Evolutionary conservation across 2,888 invertebrate genomes (phyloP).

Genomic region (Cosmorhoe ocellata): DNA sequence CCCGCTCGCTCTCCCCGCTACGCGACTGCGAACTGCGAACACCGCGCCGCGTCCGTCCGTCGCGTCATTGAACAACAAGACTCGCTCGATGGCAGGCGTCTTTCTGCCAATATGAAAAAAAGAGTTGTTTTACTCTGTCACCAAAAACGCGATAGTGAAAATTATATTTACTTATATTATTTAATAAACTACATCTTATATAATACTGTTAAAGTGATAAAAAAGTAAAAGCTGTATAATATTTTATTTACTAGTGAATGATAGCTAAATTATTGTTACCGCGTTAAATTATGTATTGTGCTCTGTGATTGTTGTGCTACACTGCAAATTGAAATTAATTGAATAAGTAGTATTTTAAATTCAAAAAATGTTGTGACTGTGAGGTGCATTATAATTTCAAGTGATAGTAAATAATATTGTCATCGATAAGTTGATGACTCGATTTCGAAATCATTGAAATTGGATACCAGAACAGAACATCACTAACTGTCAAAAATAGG

Average conservation of each 20-base stretch:
- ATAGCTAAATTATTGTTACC: constrained; percentile 74
- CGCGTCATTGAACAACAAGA: constrained; percentile 83
- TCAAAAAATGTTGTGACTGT: constrained; percentile 67
- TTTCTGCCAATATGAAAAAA: constrained; percentile 80
- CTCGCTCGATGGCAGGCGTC: constrained; percentile 80
- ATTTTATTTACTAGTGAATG: constrained; percentile 80
- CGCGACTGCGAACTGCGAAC: constrained; percentile 69
- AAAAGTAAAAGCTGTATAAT: constrained; percentile 61
- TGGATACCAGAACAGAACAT: constrained; percentile 55
- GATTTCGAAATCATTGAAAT: constrained; percentile 64
- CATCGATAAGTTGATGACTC: constrained; percentile 61
- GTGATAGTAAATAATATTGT: constrained; percentile 60
- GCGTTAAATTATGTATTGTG: constrained; percentile 66
- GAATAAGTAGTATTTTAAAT: constrained; percentile 54
- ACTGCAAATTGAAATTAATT: constrained; percentile 60
- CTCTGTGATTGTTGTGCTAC: constrained; percentile 77
- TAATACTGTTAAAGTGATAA: constrained; percentile 76
- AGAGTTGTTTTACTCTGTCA: constrained; percentile 73
- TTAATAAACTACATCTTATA: constrained; percentile 70
- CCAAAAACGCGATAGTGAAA: constrained; percentile 79
- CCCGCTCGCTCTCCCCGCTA: constrained; percentile 74
- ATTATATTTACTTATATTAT: constrained; percentile 74
- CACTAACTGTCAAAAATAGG: constrained; percentile 72
- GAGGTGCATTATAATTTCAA: constrained; percentile 57
- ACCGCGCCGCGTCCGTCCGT: constrained; percentile 51